Conservation (phyloP, 2,797 vertebrate genomes). For the Pelochelys cantorii region DNA sequence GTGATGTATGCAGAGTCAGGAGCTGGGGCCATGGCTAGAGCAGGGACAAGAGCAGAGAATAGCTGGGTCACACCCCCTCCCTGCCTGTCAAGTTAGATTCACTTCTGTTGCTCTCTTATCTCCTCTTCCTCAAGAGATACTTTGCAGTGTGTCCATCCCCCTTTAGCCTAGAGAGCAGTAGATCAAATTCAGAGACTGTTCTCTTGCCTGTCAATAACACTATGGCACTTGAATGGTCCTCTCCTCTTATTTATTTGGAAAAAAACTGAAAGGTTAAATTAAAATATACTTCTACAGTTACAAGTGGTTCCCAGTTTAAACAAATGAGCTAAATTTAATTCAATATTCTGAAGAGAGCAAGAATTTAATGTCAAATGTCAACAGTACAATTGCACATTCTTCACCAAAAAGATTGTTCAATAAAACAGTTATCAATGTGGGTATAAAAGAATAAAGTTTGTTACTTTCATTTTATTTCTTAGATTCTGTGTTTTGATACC, state of each 20-base stretch:
- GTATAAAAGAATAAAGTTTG: neutral
- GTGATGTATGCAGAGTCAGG: no score
- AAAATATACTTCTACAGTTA: neutral
- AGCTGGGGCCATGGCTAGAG: no score
- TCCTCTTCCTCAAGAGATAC: neutral
- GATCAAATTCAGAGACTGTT: neutral
- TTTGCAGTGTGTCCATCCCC: neutral
- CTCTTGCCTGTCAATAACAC: neutral
- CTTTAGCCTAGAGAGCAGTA: neutral
- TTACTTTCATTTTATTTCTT: neutral
- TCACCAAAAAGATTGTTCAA: neutral
- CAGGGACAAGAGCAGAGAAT: no score
- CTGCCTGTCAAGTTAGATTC: neutral
- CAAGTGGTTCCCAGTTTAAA: neutral
- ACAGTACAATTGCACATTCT: neutral
- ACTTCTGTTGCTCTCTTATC: no score
- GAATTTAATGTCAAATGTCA: neutral
- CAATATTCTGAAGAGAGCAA: neutral
- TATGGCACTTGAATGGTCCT: neutral
- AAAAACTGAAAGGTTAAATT: neutral
- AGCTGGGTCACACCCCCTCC: no score
- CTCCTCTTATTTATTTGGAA: neutral
- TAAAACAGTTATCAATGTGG: neutral
- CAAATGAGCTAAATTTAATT: neutral
- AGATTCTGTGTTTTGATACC: neutral